Conservation (phyloP, 2,797 vertebrate genomes). For the Ambastaia sidthimunki region DNA sequence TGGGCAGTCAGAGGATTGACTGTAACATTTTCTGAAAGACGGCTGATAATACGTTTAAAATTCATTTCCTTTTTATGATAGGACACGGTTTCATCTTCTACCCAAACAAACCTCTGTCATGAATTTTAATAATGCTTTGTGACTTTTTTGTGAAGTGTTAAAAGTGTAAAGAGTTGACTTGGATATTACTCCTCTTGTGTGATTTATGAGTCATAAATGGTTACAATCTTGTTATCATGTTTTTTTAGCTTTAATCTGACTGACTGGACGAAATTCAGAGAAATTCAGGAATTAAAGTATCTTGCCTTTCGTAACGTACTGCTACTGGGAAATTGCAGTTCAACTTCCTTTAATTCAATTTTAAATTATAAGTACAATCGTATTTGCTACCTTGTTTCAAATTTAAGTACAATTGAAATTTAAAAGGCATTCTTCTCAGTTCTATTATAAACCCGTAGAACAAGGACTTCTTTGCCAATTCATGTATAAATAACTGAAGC, state of each 20-base stretch:
- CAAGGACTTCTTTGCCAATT: background rate
- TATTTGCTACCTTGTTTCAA: background rate
- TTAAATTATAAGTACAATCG: background rate
- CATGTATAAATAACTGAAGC: slow-evolving; percentile 10
- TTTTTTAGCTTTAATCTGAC: background rate
- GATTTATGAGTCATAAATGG: slow-evolving; percentile 31
- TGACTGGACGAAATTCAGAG: background rate
- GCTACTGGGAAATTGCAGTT: background rate
- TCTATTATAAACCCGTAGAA: background rate
- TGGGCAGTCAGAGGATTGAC: background rate
- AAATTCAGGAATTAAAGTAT: background rate
- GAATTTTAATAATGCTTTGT: slow-evolving; percentile 25
- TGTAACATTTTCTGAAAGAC: slow-evolving; percentile 5
- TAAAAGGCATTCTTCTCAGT: background rate
- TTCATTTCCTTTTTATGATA: slow-evolving; percentile 24
- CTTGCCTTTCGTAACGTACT: background rate
- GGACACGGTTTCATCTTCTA: slow-evolving; percentile 29
- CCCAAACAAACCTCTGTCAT: slow-evolving; percentile 31
- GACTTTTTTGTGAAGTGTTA: slow-evolving; percentile 1
- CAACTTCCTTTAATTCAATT: background rate
- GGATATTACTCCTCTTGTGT: slow-evolving; percentile 13
- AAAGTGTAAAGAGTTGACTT: slow-evolving; percentile 8
- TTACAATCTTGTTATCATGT: slow-evolving; percentile 15
- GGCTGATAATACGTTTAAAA: slow-evolving; percentile 23
- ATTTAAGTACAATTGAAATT: background rate